These are phyloP conservation scores for Lacerta agilis DNA, from an alignment of 2,797 vertebrate species.

Conservation along the genomic window DNA sequence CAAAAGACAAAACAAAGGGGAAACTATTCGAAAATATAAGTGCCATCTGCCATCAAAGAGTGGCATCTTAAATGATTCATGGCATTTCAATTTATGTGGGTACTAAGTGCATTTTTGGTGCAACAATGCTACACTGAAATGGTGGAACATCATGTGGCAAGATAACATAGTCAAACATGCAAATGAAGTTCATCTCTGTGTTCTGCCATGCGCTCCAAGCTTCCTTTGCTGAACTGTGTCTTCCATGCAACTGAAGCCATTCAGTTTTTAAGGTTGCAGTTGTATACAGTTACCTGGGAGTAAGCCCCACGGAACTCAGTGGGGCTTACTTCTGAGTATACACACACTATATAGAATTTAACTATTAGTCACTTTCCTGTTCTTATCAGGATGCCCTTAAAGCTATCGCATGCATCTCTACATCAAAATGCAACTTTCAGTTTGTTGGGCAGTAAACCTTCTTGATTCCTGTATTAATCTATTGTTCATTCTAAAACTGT, in stretches of 20 bases:
- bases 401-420: accelerated
- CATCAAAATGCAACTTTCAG: not conserved
- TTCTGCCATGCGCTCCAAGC: not conserved
- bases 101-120: conserved; percentile 2
- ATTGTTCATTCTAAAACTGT: not conserved
- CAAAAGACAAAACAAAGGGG: not conserved
- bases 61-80: conserved; percentile 34
- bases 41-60: not conserved
- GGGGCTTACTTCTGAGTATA: not conserved
- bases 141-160: conserved; percentile 13
- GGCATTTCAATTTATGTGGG: conserved; percentile 12
- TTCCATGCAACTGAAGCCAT: accelerated
- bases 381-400: not conserved
- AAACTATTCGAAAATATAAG: not conserved
- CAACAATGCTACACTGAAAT: not conserved
- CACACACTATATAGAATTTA: not conserved
- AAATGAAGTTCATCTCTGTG: conserved; percentile 20
- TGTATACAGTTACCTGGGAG: not conserved
- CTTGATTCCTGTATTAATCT: not conserved
- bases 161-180: not conserved
- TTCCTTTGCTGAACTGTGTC: not conserved
- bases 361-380: not conserved
- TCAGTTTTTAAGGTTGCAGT: not conserved
- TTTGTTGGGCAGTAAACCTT: not conserved
- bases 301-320: not conserved